Base-by-base conservation (phyloP, 2,113 vertebrate genomes). In the Phylloscopus whistleri region DNA sequence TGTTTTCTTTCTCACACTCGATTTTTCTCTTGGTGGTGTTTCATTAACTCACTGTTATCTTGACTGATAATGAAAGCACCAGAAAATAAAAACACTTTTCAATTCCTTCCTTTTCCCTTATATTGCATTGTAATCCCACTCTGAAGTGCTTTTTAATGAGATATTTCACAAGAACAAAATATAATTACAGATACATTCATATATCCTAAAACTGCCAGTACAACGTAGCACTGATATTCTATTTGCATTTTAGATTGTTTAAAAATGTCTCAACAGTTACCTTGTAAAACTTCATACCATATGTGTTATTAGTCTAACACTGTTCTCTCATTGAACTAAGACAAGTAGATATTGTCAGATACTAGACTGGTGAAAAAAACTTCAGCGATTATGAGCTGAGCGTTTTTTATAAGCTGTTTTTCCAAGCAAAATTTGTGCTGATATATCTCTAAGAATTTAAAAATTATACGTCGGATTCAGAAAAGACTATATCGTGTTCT, bases 1-100 rank as follows among this genome's bases (percentile, higher is more conserved):
- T 91, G 31, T 95, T 95, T 83, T 19, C 6, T 95, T 97, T 93
- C 87, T 89, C 69, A 78, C 82, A 84, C 48, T 90, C 83, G 41
- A 78, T 88, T 94, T 63, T 84, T 95, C 88, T 82, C 53, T 92
- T 87, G 49, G 56, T 91, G 89, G 49, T 72, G 63, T 94, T 96
- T 79, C 84, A 75, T 43, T 64, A 39, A 82, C 55, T 97, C 79
- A 95, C 87, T 70, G 13, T 95, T 95, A 94, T 95, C 83, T 94
- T 94, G 69, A 89, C 93, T 92, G 92, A 94, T 84, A 95, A 97
- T 93, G 66, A 97, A 97, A 96, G 84, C 59, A 89, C 48, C 87
- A 84, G 75, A 95, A 96, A 92, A 97, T 89, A 95, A 63, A 91
- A 96, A 94, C 73, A 96, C 56, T 89, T 96, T 96, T 96, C 83